Evolutionary conservation across 2,888 invertebrate genomes (phyloP).

Genomic region (Dryomyza anilis): DNA sequence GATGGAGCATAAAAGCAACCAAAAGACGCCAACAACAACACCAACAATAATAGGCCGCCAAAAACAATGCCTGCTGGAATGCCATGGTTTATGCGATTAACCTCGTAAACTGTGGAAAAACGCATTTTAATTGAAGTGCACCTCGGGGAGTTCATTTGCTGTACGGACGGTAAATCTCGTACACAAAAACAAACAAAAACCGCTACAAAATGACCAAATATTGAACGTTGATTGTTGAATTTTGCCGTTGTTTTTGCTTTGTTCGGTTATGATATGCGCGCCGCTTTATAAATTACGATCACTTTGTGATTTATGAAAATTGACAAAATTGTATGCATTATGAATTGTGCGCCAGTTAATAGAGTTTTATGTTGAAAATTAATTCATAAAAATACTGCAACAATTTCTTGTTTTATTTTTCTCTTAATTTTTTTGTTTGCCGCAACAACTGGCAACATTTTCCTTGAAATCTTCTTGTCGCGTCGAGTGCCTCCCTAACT

Average conservation of each 20-base stretch:
- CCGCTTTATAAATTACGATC: neutral
- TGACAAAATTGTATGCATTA: too few relatives aligned
- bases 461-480: slow-evolving; percentile 20
- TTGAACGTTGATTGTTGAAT: slow-evolving; percentile 6
- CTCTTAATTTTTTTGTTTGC: neutral
- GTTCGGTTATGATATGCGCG: slow-evolving; percentile 4
- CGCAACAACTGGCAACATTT: neutral
- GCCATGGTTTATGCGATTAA: slow-evolving; percentile 52
- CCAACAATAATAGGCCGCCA: neutral
- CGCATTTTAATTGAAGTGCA: slow-evolving; percentile 60
- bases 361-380: too few relatives aligned
- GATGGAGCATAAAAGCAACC: slow-evolving; percentile 6
- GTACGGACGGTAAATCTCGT: too few relatives aligned
- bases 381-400: too few relatives aligned
- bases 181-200: too few relatives aligned
- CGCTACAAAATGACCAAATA: neutral
- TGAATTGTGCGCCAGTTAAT: too few relatives aligned
- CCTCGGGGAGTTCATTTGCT: slow-evolving; percentile 52
- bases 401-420: neutral
- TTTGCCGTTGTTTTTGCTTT: slow-evolving; percentile 21
- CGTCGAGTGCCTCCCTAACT: slow-evolving; percentile 44
- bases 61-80: slow-evolving; percentile 32
- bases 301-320: slow-evolving; percentile 22
- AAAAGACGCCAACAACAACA: neutral
- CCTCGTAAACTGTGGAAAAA: slow-evolving; percentile 54